Evolutionary conservation across 2,888 invertebrate species (phyloP).

Genomic region (Pollenia griseotomentosa): DNA sequence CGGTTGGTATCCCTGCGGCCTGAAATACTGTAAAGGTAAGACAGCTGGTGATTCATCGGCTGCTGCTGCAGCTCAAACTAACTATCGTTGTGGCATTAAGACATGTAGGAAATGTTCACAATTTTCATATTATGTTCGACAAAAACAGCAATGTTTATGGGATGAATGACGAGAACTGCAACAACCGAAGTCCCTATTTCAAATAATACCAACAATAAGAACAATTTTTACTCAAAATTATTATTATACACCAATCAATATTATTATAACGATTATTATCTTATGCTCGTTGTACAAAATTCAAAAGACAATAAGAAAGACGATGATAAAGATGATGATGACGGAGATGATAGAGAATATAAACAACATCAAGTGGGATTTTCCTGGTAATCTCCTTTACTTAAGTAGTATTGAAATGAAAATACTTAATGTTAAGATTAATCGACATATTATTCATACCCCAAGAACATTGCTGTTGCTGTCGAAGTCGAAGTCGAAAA

Average conservation of each 20-base stretch:
- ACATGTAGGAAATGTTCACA: constrained; percentile 96
- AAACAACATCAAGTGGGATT: constrained; percentile 28
- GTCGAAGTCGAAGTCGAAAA: background rate
- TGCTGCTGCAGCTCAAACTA: constrained; percentile 85
- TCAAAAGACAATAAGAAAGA: constrained; percentile 66
- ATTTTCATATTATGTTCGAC: constrained; percentile 93
- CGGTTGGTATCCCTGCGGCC: constrained; percentile 97
- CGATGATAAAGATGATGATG: constrained; percentile 21
- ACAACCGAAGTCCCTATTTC: constrained; percentile 59
- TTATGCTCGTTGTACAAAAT: constrained; percentile 70
- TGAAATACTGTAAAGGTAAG: constrained; percentile 96
- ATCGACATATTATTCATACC: constrained; percentile 33
- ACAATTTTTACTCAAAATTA: constrained; percentile 27
- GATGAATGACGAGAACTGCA: constrained; percentile 88
- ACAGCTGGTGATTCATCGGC: constrained; percentile 84
- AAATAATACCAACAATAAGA: constrained; percentile 67
- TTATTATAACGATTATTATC: constrained; percentile 48
- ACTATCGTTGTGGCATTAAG: constrained; percentile 97
- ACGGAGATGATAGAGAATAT: constrained; percentile 18
- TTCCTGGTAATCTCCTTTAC: constrained; percentile 33
- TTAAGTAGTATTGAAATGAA: constrained; percentile 28
- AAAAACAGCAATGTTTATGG: constrained; percentile 93
- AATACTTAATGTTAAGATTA: constrained; percentile 27
- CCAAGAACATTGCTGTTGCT: constrained; percentile 21
- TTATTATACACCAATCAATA: constrained; percentile 51